Evolutionary conservation across 2,113 vertebrate species (phyloP).

Genomic region (Cepphus grylle): DNA sequence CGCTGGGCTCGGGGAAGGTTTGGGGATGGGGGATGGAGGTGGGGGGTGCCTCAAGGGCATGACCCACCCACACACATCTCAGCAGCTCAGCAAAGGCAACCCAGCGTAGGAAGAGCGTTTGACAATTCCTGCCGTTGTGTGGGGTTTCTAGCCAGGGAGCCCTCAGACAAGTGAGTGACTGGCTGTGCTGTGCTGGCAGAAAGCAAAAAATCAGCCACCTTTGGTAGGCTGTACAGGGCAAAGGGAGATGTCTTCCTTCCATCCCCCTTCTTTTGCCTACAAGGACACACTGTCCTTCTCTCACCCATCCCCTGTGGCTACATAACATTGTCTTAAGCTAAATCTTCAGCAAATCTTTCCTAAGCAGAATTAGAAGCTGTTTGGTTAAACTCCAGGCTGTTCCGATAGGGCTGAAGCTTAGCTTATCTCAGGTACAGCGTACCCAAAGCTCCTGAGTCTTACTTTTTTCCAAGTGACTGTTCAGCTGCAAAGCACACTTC

Average conservation of each 20-base stretch:
- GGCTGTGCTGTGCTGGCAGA: too few relatives aligned
- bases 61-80: background rate
- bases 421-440: background rate
- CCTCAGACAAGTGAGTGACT: background rate
- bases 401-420: background rate
- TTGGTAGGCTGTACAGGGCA: background rate
- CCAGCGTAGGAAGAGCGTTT: fast-evolving
- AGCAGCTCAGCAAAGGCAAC: background rate
- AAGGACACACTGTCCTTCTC: slow-evolving; percentile 20
- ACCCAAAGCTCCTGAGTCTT: background rate
- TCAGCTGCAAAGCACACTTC: background rate
- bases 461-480: background rate
- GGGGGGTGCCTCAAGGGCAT: background rate
- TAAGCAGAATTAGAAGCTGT: slow-evolving; percentile 15
- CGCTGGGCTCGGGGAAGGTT: background rate
- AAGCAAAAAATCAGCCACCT: background rate
- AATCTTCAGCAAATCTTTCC: slow-evolving; percentile 34
- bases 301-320: background rate
- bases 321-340: slow-evolving; percentile 11
- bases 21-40: background rate
- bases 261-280: background rate
- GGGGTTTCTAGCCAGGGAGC: background rate
- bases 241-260: background rate
- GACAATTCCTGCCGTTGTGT: background rate
- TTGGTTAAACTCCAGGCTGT: slow-evolving; percentile 2